Evolutionary conservation across 2,888 invertebrate species (phyloP).

Genomic region (Arrhopalites spinosus): DNA sequence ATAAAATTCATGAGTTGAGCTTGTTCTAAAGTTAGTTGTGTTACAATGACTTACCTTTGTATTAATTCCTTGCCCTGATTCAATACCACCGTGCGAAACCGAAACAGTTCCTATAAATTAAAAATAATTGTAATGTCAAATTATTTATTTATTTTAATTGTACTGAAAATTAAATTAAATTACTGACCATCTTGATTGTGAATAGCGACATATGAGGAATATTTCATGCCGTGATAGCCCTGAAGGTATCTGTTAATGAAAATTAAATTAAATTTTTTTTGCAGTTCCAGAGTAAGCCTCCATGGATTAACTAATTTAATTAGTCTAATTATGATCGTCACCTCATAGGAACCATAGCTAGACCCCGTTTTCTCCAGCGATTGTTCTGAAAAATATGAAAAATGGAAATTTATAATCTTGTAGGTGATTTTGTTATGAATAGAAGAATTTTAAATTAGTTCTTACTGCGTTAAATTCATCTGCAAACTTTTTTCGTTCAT

Average conservation of each 20-base stretch:
- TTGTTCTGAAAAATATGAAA: slow-evolving; percentile 60
- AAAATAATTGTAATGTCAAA: no score
- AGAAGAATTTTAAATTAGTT: not conserved
- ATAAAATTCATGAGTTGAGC: not conserved
- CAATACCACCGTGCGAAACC: slow-evolving; percentile 61
- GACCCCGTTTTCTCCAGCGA: slow-evolving; percentile 77
- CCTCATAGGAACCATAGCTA: slow-evolving; percentile 68
- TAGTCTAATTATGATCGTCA: no score
- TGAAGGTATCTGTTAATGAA: slow-evolving; percentile 65
- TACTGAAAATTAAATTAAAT: no score
- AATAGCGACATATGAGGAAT: slow-evolving; percentile 68
- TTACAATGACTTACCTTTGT: slow-evolving; percentile 60
- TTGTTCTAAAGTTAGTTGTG: no score
- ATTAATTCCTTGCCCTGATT: slow-evolving; percentile 62
- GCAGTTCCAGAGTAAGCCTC: no score
- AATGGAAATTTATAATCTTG: not conserved
- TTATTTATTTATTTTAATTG: no score
- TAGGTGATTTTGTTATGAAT: no score
- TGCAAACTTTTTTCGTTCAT: slow-evolving; percentile 64
- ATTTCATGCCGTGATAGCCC: slow-evolving; percentile 62
- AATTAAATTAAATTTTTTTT: no score
- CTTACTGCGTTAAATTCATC: slow-evolving; percentile 67
- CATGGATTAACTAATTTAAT: no score
- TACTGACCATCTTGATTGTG: slow-evolving; percentile 59
- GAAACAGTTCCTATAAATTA: slow-evolving; percentile 57